A percentile compares a stretch with the other conserved stretches of the same genome.
These are phyloP conservation scores for Neoitamus cyanurus DNA, from an alignment of 2,888 invertebrate genomes.

Conservation along the genomic window DNA sequence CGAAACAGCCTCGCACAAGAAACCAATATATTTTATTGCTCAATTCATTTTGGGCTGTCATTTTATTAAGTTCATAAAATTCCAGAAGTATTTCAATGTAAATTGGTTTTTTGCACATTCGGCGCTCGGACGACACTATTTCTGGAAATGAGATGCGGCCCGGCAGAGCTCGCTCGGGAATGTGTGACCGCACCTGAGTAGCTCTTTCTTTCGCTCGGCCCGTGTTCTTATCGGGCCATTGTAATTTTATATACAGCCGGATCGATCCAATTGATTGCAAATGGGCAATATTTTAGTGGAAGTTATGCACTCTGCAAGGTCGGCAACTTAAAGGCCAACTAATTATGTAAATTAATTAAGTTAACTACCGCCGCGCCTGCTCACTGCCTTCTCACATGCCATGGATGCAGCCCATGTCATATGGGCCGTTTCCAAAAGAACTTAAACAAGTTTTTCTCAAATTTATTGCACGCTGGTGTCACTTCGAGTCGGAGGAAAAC, in stretches of 20 bases:
- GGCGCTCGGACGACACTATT: background rate
- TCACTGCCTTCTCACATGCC: background rate
- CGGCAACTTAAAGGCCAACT: conserved; percentile 29
- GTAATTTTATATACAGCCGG: conserved; percentile 20
- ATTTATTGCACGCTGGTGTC: conserved; percentile 37
- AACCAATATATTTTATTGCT: conserved; percentile 50
- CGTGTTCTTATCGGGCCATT: conserved; percentile 13
- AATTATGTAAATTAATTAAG: conserved; percentile 46
- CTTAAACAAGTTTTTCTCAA: conserved; percentile 35
- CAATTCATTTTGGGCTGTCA: conserved; percentile 51
- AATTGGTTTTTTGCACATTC: conserved; percentile 48
- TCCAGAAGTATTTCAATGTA: conserved; percentile 49
- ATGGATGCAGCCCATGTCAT: conserved; percentile 1
- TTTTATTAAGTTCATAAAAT: conserved; percentile 51
- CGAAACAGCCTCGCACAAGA: conserved; percentile 31
- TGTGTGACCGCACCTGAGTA: conserved; percentile 22
- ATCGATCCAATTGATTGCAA: conserved; percentile 48
- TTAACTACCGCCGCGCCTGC: background rate
- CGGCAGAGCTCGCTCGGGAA: conserved; percentile 4
- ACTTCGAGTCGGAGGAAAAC: background rate
- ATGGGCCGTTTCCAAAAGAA: conserved; percentile 3
- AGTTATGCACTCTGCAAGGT: conserved; percentile 30
- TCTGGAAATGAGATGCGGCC: conserved; percentile 4
- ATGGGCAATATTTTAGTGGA: conserved; percentile 44
- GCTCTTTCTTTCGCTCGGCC: background rate